Percentiles rank a stretch among this genome's conserved stretches.
phyloP scores from a whole-genome alignment of 2,797 vertebrate species.

The Sylvilagus floridanus region DNA sequence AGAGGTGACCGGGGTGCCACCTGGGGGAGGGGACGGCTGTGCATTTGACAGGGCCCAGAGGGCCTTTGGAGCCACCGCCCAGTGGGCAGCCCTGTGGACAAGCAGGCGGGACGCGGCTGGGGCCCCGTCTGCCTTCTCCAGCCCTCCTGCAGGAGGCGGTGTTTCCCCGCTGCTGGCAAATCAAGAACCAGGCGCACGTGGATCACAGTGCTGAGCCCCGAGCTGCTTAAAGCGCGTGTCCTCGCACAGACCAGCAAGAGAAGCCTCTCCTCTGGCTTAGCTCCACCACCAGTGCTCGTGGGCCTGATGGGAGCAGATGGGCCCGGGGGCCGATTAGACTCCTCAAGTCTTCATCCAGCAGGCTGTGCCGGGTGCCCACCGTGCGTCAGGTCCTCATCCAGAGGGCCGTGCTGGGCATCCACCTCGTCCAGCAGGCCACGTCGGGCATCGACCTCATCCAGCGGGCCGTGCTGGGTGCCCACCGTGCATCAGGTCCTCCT shows the following conservation, averaged over 20 bases:
- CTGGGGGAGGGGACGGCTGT: background rate
- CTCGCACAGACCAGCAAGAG: constrained; percentile 19
- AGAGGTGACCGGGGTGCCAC: background rate
- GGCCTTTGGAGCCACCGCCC: background rate
- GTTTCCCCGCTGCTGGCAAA: background rate
- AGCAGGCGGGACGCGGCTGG: background rate
- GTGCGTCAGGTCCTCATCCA: background rate
- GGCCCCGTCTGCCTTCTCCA: background rate
- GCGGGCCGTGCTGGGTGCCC: background rate
- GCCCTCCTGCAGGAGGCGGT: background rate
- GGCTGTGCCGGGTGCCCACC: background rate
- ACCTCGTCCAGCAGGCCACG: too few relatives aligned
- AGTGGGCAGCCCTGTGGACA: background rate
- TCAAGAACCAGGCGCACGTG: constrained; percentile 33
- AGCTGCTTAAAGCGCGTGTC: constrained; percentile 21
- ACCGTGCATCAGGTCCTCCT: background rate
- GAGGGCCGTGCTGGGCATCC: background rate
- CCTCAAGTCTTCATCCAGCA: background rate
- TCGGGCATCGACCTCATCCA: too few relatives aligned
- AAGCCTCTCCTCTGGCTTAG: background rate
- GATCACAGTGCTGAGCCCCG: constrained; percentile 42
- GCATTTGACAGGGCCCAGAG: background rate
- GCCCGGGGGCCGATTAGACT: background rate
- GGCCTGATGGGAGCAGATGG: background rate
- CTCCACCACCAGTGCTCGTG: background rate